These are phyloP conservation scores for Holacanthus passer DNA, from an alignment of 2,113 vertebrate genomes.

Conservation along the genomic window DNA sequence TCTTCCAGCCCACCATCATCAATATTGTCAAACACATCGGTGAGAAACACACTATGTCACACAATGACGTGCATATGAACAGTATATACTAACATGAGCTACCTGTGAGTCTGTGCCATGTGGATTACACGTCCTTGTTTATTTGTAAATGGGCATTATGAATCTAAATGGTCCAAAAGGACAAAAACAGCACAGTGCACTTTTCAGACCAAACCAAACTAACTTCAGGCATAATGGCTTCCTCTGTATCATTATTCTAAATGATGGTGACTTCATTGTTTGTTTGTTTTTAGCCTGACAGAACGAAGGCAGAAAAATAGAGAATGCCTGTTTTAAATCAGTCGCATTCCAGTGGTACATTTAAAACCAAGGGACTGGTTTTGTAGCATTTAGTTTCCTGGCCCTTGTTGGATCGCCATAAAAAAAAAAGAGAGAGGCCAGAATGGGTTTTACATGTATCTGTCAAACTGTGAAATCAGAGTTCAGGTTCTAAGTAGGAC, in stretches of 20 bases:
- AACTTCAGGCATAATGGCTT: background rate
- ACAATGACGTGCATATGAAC: background rate
- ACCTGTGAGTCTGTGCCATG: background rate
- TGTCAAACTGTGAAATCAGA: no score
- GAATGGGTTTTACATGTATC: background rate
- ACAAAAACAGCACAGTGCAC: background rate
- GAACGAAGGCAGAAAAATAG: background rate
- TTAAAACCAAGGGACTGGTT: slow-evolving; percentile 13
- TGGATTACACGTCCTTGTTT: background rate
- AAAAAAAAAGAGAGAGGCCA: background rate
- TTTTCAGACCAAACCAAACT: background rate
- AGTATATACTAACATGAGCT: background rate
- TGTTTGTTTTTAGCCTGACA: slow-evolving; percentile 3
- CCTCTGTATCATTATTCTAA: background rate
- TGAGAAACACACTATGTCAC: slow-evolving; percentile 76
- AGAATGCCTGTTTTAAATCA: slow-evolving; percentile 49
- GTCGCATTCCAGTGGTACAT: slow-evolving; percentile 30
- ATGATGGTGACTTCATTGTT: slow-evolving; percentile 27
- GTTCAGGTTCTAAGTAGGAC: no score
- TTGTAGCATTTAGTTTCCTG: background rate
- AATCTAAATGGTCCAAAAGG: background rate
- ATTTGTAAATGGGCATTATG: background rate
- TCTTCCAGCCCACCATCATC: slow-evolving; percentile 94
- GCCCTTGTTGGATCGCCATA: background rate
- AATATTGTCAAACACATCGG: slow-evolving; percentile 94